Conservation (phyloP, 2,113 vertebrate genomes). For the Tursiops truncatus region DNA sequence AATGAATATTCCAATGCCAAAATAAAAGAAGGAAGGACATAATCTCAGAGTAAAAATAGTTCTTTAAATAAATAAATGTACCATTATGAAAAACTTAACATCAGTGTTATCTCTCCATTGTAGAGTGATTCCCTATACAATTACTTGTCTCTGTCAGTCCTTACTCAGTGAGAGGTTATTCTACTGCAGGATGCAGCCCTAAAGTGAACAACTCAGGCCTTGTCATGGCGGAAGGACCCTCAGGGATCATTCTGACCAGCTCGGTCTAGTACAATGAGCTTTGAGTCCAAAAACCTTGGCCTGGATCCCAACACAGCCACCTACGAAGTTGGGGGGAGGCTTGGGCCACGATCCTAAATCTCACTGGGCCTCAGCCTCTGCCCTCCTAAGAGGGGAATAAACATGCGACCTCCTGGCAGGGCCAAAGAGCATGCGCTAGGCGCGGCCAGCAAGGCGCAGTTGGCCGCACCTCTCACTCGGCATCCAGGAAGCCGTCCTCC, state of each 20-base stretch:
- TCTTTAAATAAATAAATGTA: background rate
- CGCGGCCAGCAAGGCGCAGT: background rate
- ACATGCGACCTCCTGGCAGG: background rate
- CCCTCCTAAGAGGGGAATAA: background rate
- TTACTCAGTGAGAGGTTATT: background rate
- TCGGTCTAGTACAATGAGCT: background rate
- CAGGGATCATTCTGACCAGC: too few species aligned
- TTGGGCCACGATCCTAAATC: too few species aligned
- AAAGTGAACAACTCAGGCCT: background rate
- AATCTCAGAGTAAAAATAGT: background rate
- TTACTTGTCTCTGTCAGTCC: background rate
- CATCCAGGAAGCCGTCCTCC: background rate
- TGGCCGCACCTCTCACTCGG: background rate
- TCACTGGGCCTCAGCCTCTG: background rate
- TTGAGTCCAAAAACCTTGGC: background rate
- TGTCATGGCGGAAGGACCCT: background rate
- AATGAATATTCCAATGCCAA: background rate
- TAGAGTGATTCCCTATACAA: background rate
- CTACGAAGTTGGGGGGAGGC: rapidly evolving
- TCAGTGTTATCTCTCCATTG: background rate
- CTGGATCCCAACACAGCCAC: background rate
- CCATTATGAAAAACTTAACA: background rate
- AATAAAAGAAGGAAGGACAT: background rate
- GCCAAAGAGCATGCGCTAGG: background rate
- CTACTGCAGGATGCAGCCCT: background rate